Base-by-base conservation (phyloP, 2,113 vertebrate species). In the Corythornis madagascariensis region DNA sequence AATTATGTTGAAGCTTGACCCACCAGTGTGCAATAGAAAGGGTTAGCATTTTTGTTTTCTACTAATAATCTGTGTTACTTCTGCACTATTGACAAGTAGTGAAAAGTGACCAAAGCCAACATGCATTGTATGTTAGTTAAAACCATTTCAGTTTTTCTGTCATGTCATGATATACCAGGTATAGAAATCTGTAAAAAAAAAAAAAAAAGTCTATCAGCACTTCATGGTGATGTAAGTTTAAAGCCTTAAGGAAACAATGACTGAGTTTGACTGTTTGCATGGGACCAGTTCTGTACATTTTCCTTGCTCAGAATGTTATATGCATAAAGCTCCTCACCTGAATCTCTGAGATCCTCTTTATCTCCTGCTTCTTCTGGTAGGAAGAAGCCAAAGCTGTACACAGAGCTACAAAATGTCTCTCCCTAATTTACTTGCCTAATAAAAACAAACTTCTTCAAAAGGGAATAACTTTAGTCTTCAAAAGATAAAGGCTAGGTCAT, bases 391-490 rank as follows among this genome's bases (percentile, higher is more conserved):
- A 84, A 87, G 42, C 33, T 79, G 20, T 33, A 74, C 28, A 66
- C 13, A 74, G 60, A 92, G 29, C 47, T 61, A 80, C 13, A 81
- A 80, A 89, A 83, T 33, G 16, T 5, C 21, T 83, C 16, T 64
- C 18, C 10, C 40, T 81, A 57, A 88, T 77, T 89, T 80, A 91
- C 45, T 26, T 83, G 53, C n/a, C 43, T 7, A 77, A 50, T 67
- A 94, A 86, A 50, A 79, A 18, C 26, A 71, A 88, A 80, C 8
- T 53, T 79, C 31, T 93, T 18, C n/a, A 83, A 87, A 79, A 89
- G 48, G 60, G 31, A 77, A 26, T 57, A 80, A 40, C 26, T 63
- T 72, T 11, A 56, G 29, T 74, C 43, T 74, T 82, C 63, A 59
- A 86, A 93, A 88, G 4, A 20, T 38, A 63, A 89, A 90, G 59